Evolutionary conservation across 2,113 vertebrate species (phyloP).

Genomic region (Rhinolophus ferrumequinum): DNA sequence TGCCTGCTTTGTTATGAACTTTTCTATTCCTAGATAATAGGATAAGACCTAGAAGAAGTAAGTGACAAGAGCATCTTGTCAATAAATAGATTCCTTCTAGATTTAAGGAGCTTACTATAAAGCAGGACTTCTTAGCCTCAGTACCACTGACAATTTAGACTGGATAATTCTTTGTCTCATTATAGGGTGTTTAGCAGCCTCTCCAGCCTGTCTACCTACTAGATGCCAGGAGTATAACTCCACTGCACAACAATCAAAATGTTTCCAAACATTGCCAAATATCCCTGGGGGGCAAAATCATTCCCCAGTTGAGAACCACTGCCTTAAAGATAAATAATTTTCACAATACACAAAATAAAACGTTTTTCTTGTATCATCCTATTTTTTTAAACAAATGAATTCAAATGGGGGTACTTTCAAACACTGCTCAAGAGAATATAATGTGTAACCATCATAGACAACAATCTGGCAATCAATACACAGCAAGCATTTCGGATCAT

Average conservation of each 20-base stretch:
- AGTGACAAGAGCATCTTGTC: not conserved
- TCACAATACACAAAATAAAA: not conserved
- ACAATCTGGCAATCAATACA: not conserved
- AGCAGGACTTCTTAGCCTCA: not conserved
- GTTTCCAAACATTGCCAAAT: not conserved
- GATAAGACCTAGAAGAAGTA: not conserved
- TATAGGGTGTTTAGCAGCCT: not conserved
- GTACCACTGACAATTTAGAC: not conserved
- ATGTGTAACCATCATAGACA: not conserved
- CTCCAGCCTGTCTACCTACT: not conserved
- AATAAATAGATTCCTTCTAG: not conserved
- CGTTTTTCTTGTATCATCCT: not conserved
- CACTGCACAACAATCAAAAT: not conserved
- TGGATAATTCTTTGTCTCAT: not conserved
- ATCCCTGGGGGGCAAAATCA: not conserved
- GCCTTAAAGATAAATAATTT: not conserved
- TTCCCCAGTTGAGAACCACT: not conserved
- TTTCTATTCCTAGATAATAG: not conserved
- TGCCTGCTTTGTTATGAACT: not conserved
- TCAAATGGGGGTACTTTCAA: not conserved
- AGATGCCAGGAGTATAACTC: not conserved
- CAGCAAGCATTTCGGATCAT: not conserved
- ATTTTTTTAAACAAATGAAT: not conserved
- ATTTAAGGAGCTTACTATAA: slow-evolving; percentile 16
- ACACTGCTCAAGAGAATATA: not conserved